Evolutionary conservation across 2,113 vertebrate genomes (phyloP).

Genomic region (Pelmatolapia mariae): DNA sequence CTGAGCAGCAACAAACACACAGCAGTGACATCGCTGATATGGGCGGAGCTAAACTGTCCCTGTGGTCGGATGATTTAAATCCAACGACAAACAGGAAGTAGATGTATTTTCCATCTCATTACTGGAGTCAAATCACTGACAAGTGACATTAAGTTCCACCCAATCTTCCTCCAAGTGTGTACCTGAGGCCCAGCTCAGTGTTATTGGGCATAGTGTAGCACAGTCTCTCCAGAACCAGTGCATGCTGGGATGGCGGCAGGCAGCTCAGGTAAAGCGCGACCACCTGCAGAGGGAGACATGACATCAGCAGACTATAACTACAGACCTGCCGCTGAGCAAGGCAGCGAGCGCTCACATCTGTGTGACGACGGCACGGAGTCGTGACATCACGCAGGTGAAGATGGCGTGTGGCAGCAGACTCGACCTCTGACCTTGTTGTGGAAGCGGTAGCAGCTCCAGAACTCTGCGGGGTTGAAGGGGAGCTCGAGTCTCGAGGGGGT

Average conservation of each 20-base stretch:
- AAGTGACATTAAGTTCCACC: neutral
- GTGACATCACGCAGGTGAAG: neutral
- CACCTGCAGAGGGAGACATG: constrained; percentile 73
- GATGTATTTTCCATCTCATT: neutral
- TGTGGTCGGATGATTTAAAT: neutral
- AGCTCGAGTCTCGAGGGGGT: constrained; percentile 84
- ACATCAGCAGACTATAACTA: neutral
- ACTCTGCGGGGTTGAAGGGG: constrained; percentile 89
- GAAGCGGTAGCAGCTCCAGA: constrained; percentile 94
- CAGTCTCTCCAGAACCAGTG: constrained; percentile 87
- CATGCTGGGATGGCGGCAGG: constrained; percentile 85
- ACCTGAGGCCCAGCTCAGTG: constrained; percentile 90
- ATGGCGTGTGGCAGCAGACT: neutral
- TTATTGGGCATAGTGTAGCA: constrained; percentile 87
- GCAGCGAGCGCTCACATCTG: neutral
- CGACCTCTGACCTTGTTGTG: constrained; percentile 84
- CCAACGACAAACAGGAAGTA: neutral
- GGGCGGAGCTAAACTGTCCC: neutral
- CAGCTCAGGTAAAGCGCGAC: constrained; percentile 87
- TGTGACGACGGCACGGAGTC: neutral
- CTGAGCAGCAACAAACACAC: constrained; percentile 69
- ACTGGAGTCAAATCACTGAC: neutral
- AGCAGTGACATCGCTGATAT: neutral
- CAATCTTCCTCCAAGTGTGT: neutral
- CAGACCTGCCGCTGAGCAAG: neutral